Evolutionary conservation across 2,797 vertebrate species (phyloP), one percentile per base, ranked within the genome.

Genomic region (Chanos chanos): DNA sequence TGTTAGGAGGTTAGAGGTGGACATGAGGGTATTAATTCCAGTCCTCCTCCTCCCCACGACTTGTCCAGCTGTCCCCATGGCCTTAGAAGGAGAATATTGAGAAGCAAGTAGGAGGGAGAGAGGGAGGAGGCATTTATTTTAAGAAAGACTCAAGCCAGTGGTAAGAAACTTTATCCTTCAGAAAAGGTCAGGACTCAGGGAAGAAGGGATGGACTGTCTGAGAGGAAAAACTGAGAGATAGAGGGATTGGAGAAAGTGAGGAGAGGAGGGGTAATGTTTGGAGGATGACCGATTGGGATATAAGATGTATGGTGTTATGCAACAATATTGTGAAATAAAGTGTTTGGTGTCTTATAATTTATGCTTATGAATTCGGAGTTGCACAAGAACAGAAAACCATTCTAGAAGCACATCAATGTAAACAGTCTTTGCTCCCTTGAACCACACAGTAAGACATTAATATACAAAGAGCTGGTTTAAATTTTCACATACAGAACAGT

Each of bases 1-100:
- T 77, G 69, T 65, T 58, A 37, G 52, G 49, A 27, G 47, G 41
- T 53, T 50, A 64, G 72, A 76, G 56, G 75, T 63, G 68, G 73
- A 63, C 25, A 70, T 6, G 76, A 77, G 74, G 80, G 70, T 85
- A 85, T 86, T 83, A 77, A 84, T 84, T 79, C 79, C 83, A 43
- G 18, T 68, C 53, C 43, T 71, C 67, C 80, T 74, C 82, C 72
- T 71, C 75, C 51, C 62, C 74, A 74, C 61, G 77, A 63, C 80
- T 81, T 39, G 41, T 70, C 56, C 87, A 87, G 87, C 87, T 90
- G 89, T 88, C 85, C 83, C 7, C 74, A 87, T 88, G 74, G 80
- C 89, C 89, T 86, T 90, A 90, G 87, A 90, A 90, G 89, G 89
- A 81, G 67, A 89, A 88, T 84, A 84, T 85, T 84, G 80, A 87